Evolutionary conservation across 2,113 vertebrate genomes (phyloP).

Genomic region (Dolichallabes microphthalmus): DNA sequence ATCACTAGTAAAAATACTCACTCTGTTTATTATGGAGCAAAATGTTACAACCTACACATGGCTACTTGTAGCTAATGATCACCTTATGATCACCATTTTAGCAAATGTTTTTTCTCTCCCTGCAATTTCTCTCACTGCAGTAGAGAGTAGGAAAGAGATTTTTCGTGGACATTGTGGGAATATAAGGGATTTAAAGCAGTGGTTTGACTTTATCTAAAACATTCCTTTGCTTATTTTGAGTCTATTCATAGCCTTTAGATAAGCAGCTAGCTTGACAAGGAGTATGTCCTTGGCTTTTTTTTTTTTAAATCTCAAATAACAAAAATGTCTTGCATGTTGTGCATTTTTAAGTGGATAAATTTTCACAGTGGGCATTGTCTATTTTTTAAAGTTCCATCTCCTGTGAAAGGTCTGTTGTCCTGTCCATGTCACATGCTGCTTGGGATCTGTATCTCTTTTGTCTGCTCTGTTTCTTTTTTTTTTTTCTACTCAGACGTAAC

Average conservation of each 20-base stretch:
- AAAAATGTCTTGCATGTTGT: neutral
- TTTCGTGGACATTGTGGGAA: neutral
- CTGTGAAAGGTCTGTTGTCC: neutral
- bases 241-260: neutral
- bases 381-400: neutral
- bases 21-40: neutral
- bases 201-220: neutral
- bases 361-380: neutral
- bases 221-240: neutral
- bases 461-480: constrained; percentile 12
- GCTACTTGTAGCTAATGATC: neutral
- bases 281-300: neutral
- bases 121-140: too few species aligned
- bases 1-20: too few species aligned
- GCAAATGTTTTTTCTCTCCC: neutral
- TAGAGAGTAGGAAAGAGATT: neutral
- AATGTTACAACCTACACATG: neutral
- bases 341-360: neutral
- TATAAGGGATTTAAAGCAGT: neutral
- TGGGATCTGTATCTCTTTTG: neutral
- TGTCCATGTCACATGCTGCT: neutral
- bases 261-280: neutral
- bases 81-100: neutral
- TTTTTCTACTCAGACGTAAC: constrained; percentile 14
- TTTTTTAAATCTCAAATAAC: neutral